Base-by-base conservation (phyloP, 2,888 invertebrate genomes). In the Tetrapedia diversipes region DNA sequence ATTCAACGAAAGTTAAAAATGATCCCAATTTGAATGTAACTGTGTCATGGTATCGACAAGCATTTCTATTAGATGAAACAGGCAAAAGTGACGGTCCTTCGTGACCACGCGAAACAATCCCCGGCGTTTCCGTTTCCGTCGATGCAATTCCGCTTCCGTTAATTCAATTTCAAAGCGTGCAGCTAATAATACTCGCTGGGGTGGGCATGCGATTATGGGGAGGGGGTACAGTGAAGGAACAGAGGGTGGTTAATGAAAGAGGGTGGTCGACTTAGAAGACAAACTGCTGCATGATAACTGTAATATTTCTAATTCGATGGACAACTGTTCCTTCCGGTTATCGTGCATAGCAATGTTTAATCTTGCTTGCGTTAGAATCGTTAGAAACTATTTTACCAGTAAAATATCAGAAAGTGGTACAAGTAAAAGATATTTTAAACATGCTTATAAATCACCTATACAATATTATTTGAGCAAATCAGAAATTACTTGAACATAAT, bases 101-200 rank as follows among this genome's bases (percentile, higher is more conserved):
- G 85, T 84, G 83, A 84, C 76, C 54, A 51, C 64, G 57, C 61
- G 57, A 47, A 77, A 68, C 72, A 73, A 81, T 73, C 61, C 66
- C 60, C 54, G 59, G 66, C 56, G 74, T 79, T 85, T 81, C 76
- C 85, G 79, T 80, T 87, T 86, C 82, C 87, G 83, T 82, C 79
- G 81, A 83, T 84, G 82, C 77, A 80, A 82, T 86, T 82, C 79
- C 76, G 80, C 72, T 87, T 87, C 85, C 87, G 88, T 81, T 88
- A 85, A 87, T 88, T 78, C 86, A 67, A 69, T 80, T 77, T 73
- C 79, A 73, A 70, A 83, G 86, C 87, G 88, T 88, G 88, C 89
- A 87, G 88, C 78, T 89, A 88, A 88, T 88, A 87, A 89, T 87
- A 86, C 83, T 68, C 71, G 70, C 74, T 79, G 77, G 77, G 81